A percentile compares a stretch with the other conserved stretches of the same genome.
Evolutionary conservation across 2,113 vertebrate species (phyloP).

Genomic region (Thymallus thymallus): DNA sequence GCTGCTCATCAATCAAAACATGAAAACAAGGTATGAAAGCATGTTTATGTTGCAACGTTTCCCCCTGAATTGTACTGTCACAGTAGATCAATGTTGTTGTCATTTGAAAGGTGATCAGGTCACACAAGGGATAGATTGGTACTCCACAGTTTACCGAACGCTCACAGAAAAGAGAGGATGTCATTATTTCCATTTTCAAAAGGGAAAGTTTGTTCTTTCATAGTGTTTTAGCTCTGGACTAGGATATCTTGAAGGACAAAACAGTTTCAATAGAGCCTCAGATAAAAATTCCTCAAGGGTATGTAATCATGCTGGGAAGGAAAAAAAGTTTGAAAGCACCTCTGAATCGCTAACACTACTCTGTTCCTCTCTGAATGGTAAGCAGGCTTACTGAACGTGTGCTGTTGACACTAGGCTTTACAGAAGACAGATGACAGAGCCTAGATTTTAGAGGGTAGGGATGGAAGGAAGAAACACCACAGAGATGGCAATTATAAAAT

Average conservation of each 20-base stretch:
- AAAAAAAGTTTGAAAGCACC: conserved; percentile 26
- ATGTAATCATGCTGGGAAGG: conserved; percentile 9
- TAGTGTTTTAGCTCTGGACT: background rate
- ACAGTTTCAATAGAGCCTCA: conserved; percentile 21
- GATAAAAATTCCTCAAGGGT: conserved; percentile 37
- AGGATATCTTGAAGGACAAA: conserved; percentile 31
- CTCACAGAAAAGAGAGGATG: background rate
- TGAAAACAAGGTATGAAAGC: conserved; percentile 5
- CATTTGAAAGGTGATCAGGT: background rate
- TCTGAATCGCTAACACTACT: conserved; percentile 23
- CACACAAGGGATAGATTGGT: background rate
- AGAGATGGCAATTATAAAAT: background rate
- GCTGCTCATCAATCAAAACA: conserved; percentile 2
- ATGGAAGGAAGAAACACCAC: background rate
- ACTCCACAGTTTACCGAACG: background rate
- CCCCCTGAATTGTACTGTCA: background rate
- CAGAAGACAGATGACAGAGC: conserved; percentile 22
- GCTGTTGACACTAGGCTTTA: conserved; percentile 41
- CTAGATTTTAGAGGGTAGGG: conserved; percentile 12
- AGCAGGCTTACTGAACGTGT: conserved; percentile 31
- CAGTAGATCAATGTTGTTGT: background rate
- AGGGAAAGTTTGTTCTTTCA: background rate
- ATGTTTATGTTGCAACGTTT: background rate
- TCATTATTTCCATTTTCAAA: background rate
- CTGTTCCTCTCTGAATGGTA: conserved; percentile 32